Base-by-base conservation (phyloP, 1,140 invertebrate genomes). In the Dendrolimus kikuchii region DNA sequence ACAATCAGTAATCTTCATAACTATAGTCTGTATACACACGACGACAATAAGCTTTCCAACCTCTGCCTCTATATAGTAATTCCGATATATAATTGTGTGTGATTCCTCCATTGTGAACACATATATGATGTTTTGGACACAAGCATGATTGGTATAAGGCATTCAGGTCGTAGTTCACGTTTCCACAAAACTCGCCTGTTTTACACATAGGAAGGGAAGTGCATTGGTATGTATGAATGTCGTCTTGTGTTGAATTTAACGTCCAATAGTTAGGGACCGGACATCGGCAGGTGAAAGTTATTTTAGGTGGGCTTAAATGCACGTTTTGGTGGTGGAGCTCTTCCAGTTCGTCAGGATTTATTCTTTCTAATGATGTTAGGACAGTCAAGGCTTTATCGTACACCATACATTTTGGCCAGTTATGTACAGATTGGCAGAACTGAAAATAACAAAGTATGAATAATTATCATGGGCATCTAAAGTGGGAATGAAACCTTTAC, bases 131-230 rank as follows among this genome's bases (percentile, higher is more conserved):
- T 51, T 68, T 62, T 0, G 92, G 91, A 57, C 92, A 93, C 8
- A 88, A 79, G 57, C 91, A 92, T 8, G 84, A 88, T 57, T 92
- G 90, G 67, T 92, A 92, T 10, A 89, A 86, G 8, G 91, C 89
- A 50, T 88, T 90, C 3, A 90, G 69, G 53, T 92, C 90, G 9
- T 68, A 60, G 56, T 62, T 71, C 0, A 86, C 78, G 39, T 83
- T 75, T 0, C 83, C 83, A 44, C 83, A 86, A 42, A 72, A 74
- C 9, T 84, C 83, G 0, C 68, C 75, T 0, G 71, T 64, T 52
- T 66, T 71, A 49, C 83, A 86, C 0, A 64, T 57, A 4, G 77
- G 74, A 10, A 83, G 46, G 1, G 68, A 72, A 0, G 66, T 47
- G 45, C 83, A 86, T 46, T 59, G 65, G 44, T 81, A 86, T 0